Percentiles rank a stretch among this genome's conserved stretches.
Conservation (phyloP, 2,113 vertebrate species). For the Crotalus horridus region DNA sequence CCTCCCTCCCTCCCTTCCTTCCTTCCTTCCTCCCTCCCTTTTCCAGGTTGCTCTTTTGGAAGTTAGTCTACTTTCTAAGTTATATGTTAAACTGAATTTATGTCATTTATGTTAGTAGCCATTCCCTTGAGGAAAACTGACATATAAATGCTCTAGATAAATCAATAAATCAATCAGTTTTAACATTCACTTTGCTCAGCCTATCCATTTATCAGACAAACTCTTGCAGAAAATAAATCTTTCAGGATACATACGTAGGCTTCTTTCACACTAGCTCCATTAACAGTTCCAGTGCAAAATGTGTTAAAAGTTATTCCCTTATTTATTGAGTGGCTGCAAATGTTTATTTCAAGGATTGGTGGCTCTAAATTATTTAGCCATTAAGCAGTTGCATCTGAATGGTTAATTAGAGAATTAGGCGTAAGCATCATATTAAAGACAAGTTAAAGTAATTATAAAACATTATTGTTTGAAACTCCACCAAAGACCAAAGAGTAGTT, state of each 20-base stretch:
- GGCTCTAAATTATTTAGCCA: not conserved
- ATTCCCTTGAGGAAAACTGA: not conserved
- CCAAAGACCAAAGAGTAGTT: slow-evolving; percentile 29
- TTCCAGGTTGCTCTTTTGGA: not conserved
- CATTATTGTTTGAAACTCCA: not conserved
- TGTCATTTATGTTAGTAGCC: not conserved
- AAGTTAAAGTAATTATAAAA: slow-evolving; percentile 8
- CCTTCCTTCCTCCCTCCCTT: not conserved
- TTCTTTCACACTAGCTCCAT: not conserved
- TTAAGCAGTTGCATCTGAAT: not conserved
- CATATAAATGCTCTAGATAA: not conserved
- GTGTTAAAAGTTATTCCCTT: not conserved
- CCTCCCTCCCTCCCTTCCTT: not conserved
- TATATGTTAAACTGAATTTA: not conserved
- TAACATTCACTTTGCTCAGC: not conserved
- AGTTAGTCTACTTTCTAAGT: not conserved
- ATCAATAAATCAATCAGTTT: not conserved
- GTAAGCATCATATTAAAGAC: slow-evolving; percentile 10
- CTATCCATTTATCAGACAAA: not conserved
- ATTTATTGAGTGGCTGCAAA: not conserved
- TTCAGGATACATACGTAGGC: not conserved
- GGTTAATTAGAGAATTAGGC: not conserved
- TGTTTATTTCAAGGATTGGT: not conserved
- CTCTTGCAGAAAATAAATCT: not conserved
- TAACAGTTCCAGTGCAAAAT: not conserved